phyloP scores from a whole-genome alignment of 1,140 invertebrate species.

The Drosophila sulfurigaster region DNA sequence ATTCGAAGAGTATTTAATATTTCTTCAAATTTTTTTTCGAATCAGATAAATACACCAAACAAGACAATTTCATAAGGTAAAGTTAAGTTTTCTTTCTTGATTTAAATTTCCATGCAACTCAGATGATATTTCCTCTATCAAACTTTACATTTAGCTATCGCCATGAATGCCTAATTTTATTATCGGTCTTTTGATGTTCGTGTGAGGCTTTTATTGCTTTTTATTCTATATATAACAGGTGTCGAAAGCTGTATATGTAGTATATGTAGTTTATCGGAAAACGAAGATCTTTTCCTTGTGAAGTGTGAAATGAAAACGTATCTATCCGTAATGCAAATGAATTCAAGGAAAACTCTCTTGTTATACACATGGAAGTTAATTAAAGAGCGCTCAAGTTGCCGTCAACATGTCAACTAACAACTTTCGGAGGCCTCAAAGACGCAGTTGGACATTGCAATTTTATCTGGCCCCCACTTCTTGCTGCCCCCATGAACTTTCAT shows the following conservation, averaged over 20 bases:
- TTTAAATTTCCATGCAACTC: not conserved
- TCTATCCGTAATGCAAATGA: conserved; percentile 20
- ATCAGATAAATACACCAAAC: too few relatives aligned
- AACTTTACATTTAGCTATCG: conserved; percentile 12
- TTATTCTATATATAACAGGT: conserved; percentile 52
- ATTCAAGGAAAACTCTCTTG: conserved; percentile 14
- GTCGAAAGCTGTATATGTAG: conserved; percentile 56
- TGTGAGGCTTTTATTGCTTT: conserved; percentile 57
- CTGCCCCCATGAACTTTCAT: not conserved
- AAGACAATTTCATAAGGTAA: too few relatives aligned
- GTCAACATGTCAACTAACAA: conserved; percentile 36
- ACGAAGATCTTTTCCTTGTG: conserved; percentile 37
- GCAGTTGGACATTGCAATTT: conserved; percentile 46
- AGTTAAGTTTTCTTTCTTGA: too few relatives aligned
- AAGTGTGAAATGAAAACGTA: conserved; percentile 15
- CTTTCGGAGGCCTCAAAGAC: conserved; percentile 42
- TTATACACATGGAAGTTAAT: conserved; percentile 49
- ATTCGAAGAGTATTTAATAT: too few relatives aligned
- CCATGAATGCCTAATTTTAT: conserved; percentile 40
- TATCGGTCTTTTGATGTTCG: conserved; percentile 6
- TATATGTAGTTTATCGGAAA: conserved; percentile 54
- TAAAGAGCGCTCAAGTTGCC: conserved; percentile 52
- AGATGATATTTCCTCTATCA: conserved; percentile 3
- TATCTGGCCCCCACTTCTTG: conserved; percentile 11
- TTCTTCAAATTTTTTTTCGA: too few relatives aligned